Conservation (phyloP, 2,797 vertebrate genomes). For the Eurystomus glaucurus region DNA sequence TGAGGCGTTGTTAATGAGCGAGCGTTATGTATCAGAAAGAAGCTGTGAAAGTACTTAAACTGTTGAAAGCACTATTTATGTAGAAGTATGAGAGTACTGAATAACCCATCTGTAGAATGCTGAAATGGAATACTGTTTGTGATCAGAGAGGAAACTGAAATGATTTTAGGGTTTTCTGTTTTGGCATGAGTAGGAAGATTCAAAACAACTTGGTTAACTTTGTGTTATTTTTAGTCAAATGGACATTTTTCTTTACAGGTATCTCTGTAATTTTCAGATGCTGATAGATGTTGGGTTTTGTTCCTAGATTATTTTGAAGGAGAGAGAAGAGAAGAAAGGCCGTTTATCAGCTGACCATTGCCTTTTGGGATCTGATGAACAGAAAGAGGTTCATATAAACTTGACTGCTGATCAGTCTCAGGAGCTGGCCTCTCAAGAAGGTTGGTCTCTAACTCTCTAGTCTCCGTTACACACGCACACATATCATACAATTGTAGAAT, state of each 20-base stretch:
- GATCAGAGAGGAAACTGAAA: background rate
- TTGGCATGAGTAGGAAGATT: background rate
- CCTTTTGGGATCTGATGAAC: slow-evolving; percentile 89
- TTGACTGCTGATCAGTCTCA: slow-evolving; percentile 90
- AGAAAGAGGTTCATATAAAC: slow-evolving; percentile 86
- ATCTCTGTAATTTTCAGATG: background rate
- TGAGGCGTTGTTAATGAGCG: background rate
- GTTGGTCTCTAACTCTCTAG: slow-evolving; percentile 67
- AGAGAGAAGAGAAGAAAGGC: slow-evolving; percentile 97
- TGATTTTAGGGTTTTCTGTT: background rate
- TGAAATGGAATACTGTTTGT: background rate
- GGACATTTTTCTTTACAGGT: background rate
- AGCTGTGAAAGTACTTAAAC: background rate
- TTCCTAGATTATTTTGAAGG: slow-evolving; percentile 95
- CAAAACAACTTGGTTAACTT: background rate
- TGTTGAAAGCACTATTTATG: background rate
- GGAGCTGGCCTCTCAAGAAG: slow-evolving; percentile 93
- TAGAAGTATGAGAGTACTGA: background rate
- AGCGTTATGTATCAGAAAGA: background rate
- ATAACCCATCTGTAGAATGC: background rate
- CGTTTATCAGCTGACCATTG: slow-evolving; percentile 89
- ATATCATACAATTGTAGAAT: no score
- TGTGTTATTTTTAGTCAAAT: background rate
- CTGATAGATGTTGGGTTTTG: slow-evolving; percentile 31
- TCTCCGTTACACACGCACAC: no score